These are phyloP conservation scores for Egretta garzetta DNA, from an alignment of 2,113 vertebrate genomes.

Conservation along the genomic window DNA sequence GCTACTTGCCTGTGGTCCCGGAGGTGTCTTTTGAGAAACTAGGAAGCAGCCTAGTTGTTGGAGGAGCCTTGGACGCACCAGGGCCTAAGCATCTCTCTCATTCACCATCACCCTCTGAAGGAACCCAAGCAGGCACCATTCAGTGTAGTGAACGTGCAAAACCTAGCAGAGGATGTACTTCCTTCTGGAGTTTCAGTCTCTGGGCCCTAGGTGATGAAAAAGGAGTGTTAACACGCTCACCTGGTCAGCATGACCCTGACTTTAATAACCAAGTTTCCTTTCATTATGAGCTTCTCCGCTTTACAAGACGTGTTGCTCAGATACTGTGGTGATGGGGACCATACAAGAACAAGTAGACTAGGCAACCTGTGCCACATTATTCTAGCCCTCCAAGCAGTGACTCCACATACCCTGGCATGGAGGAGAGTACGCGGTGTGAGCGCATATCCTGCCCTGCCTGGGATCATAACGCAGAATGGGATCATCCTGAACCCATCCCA, in stretches of 20 bases:
- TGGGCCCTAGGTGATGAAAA: not conserved
- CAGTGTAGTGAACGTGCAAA: not conserved
- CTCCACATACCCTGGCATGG: not conserved
- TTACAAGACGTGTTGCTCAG: not conserved
- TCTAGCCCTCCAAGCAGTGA: not conserved
- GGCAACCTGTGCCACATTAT: not conserved
- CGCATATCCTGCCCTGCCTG: not conserved
- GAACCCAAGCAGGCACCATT: not conserved
- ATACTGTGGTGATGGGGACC: not conserved
- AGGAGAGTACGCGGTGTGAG: not conserved
- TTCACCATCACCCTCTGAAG: not conserved
- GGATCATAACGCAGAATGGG: slow-evolving; percentile 3
- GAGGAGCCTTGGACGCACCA: not conserved
- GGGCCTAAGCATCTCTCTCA: not conserved
- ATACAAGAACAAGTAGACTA: not conserved
- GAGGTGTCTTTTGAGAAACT: not conserved
- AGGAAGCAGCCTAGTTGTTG: not conserved
- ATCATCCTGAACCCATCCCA: slow-evolving; percentile 43
- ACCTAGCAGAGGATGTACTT: not conserved
- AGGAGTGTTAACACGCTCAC: not conserved
- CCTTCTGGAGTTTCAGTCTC: not conserved
- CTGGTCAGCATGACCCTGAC: not conserved
- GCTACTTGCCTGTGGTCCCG: not conserved
- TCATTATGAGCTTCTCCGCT: not conserved
- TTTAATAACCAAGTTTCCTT: not conserved